Evolutionary conservation across 2,113 vertebrate species (phyloP), one percentile per base, ranked within the genome.

Genomic region (Prochilodus magdalenae): DNA sequence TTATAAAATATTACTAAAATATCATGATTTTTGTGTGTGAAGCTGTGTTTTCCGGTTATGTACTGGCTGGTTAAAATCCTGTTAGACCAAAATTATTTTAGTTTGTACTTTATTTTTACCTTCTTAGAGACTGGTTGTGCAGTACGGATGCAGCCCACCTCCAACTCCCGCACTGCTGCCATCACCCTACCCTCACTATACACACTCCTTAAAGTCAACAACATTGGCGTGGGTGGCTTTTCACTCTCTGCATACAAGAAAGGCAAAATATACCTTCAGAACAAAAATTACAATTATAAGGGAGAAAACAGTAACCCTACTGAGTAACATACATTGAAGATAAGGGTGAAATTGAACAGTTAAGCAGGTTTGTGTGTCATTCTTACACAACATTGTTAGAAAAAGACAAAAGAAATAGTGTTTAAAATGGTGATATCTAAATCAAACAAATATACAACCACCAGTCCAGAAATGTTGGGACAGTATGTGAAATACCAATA

Each of bases 141-240:
- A 66, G 93, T 89, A 12, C 81, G 82, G 55, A 98, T 94, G 44
- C 94, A 96, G 87, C 98, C 97, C 4, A 99, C 91, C 1, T 90
- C 91, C 85, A 98, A 90, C 79, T 96, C 92, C 5, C 95, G 88
- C 67, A 88, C 83, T 33, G 93, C 95, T 0, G 96, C 93, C 0
- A 26, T 85, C 22, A 90, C 55, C 3, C 85, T 81, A 0, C 78
- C 86, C 53, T 88, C 84, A 0, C 79, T 82, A 85, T 87, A 93
- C 0, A 73, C 0, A 1, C 92, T 93, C 18, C 89, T 89, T 86
- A 99, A 90, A 4, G 91, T 89, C 59, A 99, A 89, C 27, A 98
- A 92, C 24, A 97, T 65, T n/a, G 93, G 88, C 26, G 87, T 92
- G 12, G 79, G 72, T 2, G 79, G 67, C 84, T 86, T 90, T 71